phyloP scores from a whole-genome alignment of 2,888 invertebrate genomes.

The Invenusta paracnida region DNA sequence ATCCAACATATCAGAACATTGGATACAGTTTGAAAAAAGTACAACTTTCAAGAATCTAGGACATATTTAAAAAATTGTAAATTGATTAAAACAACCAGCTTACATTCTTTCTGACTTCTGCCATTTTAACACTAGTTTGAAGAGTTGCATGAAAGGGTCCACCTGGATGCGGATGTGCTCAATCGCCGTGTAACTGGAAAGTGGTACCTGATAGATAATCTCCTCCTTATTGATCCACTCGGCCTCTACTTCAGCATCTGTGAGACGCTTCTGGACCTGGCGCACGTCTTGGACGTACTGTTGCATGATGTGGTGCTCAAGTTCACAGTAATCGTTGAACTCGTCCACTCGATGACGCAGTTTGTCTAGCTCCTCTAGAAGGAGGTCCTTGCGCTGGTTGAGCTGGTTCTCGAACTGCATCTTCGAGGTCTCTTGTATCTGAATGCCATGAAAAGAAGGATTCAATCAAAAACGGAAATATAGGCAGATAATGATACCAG shows the following conservation, averaged over 20 bases:
- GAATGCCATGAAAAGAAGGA: too few relatives aligned
- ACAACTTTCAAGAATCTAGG: too few relatives aligned
- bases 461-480: not conserved
- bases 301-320: slow-evolving; percentile 69
- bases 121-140: slow-evolving; percentile 69
- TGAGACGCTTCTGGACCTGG: slow-evolving; percentile 71
- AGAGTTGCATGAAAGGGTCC: slow-evolving; percentile 65
- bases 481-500: not conserved
- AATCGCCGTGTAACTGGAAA: slow-evolving; percentile 57
- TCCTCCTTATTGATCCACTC: slow-evolving; percentile 74
- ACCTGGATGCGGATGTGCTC: slow-evolving; percentile 68
- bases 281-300: slow-evolving; percentile 74
- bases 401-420: slow-evolving; percentile 78
- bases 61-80: too few relatives aligned
- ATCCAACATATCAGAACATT: too few relatives aligned
- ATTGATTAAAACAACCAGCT: too few relatives aligned
- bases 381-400: slow-evolving; percentile 67
- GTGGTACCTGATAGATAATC: not conserved
- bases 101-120: slow-evolving; percentile 71
- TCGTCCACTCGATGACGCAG: slow-evolving; percentile 72
- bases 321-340: slow-evolving; percentile 77
- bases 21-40: too few relatives aligned
- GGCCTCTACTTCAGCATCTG: slow-evolving; percentile 72
- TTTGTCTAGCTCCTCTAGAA: slow-evolving; percentile 70
- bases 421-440: slow-evolving; percentile 75